Evolutionary conservation across 2,797 vertebrate species (phyloP).

Genomic region (Scolopax bukidnonensis): DNA sequence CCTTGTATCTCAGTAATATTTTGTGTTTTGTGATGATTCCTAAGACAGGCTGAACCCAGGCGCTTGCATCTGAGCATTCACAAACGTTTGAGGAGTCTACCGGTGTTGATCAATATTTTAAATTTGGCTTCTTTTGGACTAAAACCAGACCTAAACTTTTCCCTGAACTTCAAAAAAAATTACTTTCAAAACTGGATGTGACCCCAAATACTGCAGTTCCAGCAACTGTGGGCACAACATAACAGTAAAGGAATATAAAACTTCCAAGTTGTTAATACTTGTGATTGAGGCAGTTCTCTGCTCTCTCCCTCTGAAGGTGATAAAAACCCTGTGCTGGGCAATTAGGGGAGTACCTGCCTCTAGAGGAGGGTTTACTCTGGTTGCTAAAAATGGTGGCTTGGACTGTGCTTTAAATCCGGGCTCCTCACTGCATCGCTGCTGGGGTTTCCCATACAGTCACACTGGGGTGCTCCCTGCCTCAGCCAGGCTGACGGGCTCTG

Average conservation of each 20-base stretch:
- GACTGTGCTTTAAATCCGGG: not conserved
- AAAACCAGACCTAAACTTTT: not conserved
- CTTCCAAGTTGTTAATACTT: not conserved
- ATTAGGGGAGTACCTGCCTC: not conserved
- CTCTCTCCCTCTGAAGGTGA: not conserved
- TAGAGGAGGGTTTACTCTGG: not conserved
- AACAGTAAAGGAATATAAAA: not conserved
- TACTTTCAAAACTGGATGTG: not conserved
- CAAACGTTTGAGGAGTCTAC: not conserved
- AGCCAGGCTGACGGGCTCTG: rapidly evolving
- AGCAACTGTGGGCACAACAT: not conserved
- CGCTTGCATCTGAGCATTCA: not conserved
- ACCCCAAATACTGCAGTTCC: not conserved
- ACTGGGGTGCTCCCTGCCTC: rapidly evolving
- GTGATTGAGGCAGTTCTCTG: not conserved
- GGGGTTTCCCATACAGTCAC: rapidly evolving
- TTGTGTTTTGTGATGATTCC: not conserved
- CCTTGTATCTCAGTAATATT: not conserved
- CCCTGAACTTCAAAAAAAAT: not conserved
- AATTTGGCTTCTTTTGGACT: not conserved
- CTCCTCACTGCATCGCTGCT: rapidly evolving
- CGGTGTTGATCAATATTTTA: not conserved
- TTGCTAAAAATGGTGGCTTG: not conserved
- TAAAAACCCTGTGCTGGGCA: not conserved
- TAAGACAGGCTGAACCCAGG: not conserved